Percentiles rank a stretch among this genome's conserved stretches.
phyloP scores from a whole-genome alignment of 2,113 vertebrate species.

The Speoplatyrhinus poulsoni region DNA sequence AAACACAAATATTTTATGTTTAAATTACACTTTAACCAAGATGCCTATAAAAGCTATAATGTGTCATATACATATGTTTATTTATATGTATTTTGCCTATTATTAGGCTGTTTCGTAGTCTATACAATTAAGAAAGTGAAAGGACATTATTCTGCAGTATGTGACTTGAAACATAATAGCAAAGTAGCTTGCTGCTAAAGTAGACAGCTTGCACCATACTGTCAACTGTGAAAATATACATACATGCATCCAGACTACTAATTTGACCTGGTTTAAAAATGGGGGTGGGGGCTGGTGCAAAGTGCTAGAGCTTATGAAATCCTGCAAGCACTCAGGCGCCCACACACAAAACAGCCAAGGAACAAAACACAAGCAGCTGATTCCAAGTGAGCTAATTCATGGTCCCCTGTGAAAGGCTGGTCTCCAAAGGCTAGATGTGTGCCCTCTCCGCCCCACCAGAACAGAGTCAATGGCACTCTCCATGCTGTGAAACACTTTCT shows the following conservation, averaged over 20 bases:
- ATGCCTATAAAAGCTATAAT: no score
- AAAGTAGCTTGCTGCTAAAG: constrained; percentile 1
- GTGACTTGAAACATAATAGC: not conserved
- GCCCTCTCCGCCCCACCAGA: constrained; percentile 33
- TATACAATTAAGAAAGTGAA: not conserved
- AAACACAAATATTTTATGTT: no score
- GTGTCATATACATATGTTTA: no score
- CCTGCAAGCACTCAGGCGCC: constrained; percentile 33
- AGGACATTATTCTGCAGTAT: not conserved
- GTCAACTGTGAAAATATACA: not conserved
- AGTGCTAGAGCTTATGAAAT: constrained; percentile 23
- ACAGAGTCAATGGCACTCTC: constrained; percentile 42
- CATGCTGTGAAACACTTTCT: constrained; percentile 18
- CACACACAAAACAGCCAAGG: constrained; percentile 42
- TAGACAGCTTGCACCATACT: not conserved
- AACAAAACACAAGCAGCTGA: constrained; percentile 33
- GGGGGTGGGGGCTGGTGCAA: constrained; percentile 10
- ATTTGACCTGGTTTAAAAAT: constrained; percentile 15
- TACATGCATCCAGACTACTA: not conserved
- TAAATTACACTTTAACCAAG: no score
- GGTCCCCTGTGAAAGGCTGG: constrained; percentile 43
- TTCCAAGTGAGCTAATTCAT: constrained; percentile 56
- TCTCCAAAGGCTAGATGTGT: constrained; percentile 56
- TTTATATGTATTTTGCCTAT: no score
- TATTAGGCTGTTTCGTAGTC: no score